A percentile compares a stretch with the other conserved stretches of the same genome.
Conservation (phyloP, 2,888 invertebrate species). For the Thereva unica region DNA sequence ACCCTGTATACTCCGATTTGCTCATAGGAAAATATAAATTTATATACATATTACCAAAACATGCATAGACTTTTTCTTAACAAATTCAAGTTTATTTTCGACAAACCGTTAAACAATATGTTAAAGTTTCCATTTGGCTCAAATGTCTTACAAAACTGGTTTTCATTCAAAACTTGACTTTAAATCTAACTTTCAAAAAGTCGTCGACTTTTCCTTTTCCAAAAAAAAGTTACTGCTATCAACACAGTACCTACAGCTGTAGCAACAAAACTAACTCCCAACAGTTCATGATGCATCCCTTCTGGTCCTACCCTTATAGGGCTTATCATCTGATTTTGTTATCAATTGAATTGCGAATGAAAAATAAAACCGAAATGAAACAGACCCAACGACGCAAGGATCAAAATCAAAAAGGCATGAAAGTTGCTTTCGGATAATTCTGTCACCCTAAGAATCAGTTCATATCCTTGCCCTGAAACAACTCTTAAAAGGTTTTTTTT, state of each 20-base stretch:
- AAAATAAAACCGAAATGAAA: constrained; percentile 7
- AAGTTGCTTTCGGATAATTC: constrained; percentile 7
- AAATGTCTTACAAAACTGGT: background rate
- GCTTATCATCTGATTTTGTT: constrained; percentile 10
- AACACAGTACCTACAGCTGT: constrained; percentile 2
- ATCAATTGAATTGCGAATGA: constrained; percentile 2
- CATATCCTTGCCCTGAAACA: too few relatives aligned
- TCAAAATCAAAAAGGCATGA: constrained; percentile 28
- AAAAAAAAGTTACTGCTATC: background rate
- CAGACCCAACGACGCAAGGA: background rate
- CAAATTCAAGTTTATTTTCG: too few relatives aligned
- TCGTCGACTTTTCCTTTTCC: background rate
- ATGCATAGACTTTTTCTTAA: too few relatives aligned
- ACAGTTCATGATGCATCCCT: background rate
- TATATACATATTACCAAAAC: too few relatives aligned
- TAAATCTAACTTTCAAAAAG: constrained; percentile 7
- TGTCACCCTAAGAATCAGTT: constrained; percentile 13
- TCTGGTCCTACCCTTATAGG: background rate
- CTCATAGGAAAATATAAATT: too few relatives aligned
- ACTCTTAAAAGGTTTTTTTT: too few relatives aligned
- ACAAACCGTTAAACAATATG: too few relatives aligned
- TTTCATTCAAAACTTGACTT: constrained; percentile 6
- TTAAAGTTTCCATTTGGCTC: too few relatives aligned
- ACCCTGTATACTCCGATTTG: too few relatives aligned
- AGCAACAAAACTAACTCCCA: background rate